These are phyloP conservation scores for Ptychochromis oligacanthus DNA, from an alignment of 2,113 vertebrate genomes.

Conservation along the genomic window DNA sequence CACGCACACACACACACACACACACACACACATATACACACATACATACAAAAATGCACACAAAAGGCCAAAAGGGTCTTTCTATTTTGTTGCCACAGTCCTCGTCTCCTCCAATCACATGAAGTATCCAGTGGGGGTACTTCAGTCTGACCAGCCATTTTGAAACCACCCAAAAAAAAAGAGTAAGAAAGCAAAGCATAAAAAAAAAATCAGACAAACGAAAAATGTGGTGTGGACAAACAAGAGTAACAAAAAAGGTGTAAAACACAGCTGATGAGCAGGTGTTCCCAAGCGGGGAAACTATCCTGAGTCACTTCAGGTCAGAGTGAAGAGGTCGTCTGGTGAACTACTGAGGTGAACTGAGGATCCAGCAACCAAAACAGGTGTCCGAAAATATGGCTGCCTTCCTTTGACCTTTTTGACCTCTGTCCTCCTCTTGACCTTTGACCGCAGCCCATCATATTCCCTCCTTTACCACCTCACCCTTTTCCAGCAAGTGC, in stretches of 20 bases:
- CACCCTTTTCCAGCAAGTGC: constrained; percentile 67
- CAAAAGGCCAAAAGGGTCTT: constrained; percentile 71
- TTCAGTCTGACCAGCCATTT: constrained; percentile 60
- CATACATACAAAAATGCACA: constrained; percentile 66
- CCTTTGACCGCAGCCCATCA: constrained; percentile 46
- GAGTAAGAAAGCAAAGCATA: constrained; percentile 49
- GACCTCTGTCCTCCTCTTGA: constrained; percentile 52
- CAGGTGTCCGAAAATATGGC: constrained; percentile 52
- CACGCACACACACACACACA: constrained; percentile 40
- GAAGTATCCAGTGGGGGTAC: constrained; percentile 56
- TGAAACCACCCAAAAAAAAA: constrained; percentile 60
- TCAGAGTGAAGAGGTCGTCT: constrained; percentile 49
- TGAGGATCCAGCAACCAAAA: constrained; percentile 45
- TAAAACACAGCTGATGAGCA: constrained; percentile 60
- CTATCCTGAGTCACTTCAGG: constrained; percentile 65
- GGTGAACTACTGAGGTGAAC: constrained; percentile 28
- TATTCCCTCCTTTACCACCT: constrained; percentile 39
- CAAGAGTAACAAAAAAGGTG: constrained; percentile 47
- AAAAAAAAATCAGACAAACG: constrained; percentile 19
- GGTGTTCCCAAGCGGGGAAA: constrained; percentile 56
- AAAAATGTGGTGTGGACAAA: constrained; percentile 45
- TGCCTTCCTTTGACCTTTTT: constrained; percentile 43
- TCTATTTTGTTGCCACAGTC: constrained; percentile 68
- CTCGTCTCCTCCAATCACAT: constrained; percentile 51
- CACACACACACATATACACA: constrained; percentile 22